A percentile compares a stretch with the other conserved stretches of the same genome.
Conservation (phyloP, 2,888 invertebrate genomes). For the Calameuta idolon region DNA sequence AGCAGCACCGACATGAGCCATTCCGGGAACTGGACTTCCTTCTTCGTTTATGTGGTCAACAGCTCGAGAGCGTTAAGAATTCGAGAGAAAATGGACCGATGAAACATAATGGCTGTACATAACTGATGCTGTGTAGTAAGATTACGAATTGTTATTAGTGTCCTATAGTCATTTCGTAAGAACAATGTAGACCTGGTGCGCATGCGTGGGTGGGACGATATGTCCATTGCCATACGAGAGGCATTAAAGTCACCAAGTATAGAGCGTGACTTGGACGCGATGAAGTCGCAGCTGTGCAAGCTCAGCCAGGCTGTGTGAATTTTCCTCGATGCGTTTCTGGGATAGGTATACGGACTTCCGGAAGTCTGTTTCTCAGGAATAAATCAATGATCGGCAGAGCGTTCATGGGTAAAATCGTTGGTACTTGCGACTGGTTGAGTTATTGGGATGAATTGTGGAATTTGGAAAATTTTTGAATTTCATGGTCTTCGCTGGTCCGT, state of each 20-base stretch:
- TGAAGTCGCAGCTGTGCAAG: neutral
- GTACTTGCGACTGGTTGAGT: neutral
- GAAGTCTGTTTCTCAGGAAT: neutral
- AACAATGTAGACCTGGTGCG: neutral
- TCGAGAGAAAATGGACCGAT: neutral
- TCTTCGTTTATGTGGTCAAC: neutral
- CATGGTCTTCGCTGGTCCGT: neutral
- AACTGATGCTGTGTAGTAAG: neutral
- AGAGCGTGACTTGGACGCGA: neutral
- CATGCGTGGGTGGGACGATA: neutral
- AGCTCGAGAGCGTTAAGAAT: neutral
- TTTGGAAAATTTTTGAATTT: neutral
- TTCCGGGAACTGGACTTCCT: constrained; percentile 4
- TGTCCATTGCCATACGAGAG: neutral
- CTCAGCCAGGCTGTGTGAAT: neutral
- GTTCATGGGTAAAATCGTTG: neutral
- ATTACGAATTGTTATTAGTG: neutral
- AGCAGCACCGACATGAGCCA: neutral
- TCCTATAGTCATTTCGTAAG: neutral
- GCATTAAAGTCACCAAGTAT: neutral
- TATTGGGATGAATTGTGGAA: neutral
- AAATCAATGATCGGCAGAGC: neutral
- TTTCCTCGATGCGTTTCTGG: neutral
- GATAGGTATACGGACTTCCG: neutral
- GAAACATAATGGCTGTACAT: neutral